Percentiles rank a stretch among this genome's conserved stretches.
Evolutionary conservation across 2,888 invertebrate genomes (phyloP).

Genomic region (Blastobasis adustella): DNA sequence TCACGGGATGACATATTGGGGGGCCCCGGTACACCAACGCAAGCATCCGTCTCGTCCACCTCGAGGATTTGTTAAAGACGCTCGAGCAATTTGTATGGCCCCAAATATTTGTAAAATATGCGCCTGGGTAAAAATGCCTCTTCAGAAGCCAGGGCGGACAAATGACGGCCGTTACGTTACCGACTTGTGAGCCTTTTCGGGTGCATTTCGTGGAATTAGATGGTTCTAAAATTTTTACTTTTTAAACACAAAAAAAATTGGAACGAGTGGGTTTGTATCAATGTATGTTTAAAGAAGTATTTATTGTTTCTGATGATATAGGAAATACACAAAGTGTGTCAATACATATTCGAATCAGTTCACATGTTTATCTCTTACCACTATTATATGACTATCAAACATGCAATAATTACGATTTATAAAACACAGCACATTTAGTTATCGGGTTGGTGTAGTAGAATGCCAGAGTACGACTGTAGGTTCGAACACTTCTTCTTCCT

Average conservation of each 20-base stretch:
- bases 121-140: conserved; percentile 1
- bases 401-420: too few species aligned
- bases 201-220: conserved; percentile 19
- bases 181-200: conserved; percentile 12
- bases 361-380: too few species aligned
- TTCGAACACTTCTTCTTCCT: not conserved
- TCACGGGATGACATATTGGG: conserved; percentile 46
- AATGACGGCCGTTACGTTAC: conserved; percentile 29
- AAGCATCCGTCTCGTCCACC: conserved; percentile 39
- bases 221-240: not conserved
- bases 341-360: not conserved
- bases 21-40: conserved; percentile 39
- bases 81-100: conserved; percentile 1
- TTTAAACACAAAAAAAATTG: too few species aligned
- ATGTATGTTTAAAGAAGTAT: not conserved
- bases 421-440: too few species aligned
- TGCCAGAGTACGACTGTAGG: not conserved
- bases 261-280: not conserved
- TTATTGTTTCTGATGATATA: not conserved
- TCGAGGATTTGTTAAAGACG: conserved; percentile 35
- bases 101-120: too few species aligned
- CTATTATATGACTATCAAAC: too few species aligned
- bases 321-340: not conserved
- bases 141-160: conserved; percentile 40
- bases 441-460: conserved; percentile 14